These are phyloP conservation scores for Thermophis baileyi DNA, from an alignment of 2,113 vertebrate species.

Conservation along the genomic window DNA sequence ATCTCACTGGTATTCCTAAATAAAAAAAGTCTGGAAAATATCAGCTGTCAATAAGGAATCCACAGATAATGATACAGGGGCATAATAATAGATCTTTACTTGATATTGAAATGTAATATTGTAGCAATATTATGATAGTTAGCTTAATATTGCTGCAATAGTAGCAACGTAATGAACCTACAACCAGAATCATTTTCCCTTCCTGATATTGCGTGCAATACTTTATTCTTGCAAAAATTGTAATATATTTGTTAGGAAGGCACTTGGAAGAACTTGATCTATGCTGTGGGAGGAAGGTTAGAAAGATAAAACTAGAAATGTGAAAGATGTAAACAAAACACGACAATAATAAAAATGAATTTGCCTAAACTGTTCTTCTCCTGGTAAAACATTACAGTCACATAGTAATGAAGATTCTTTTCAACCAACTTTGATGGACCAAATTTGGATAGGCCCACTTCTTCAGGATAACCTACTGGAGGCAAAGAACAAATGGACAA, in stretches of 20 bases:
- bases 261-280: not conserved
- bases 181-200: not conserved
- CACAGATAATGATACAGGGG: not conserved
- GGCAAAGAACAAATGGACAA: not conserved
- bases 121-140: not conserved
- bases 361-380: not conserved
- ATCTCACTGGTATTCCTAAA: not conserved
- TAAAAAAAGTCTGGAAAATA: not conserved
- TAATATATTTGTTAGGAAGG: not conserved
- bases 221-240: not conserved
- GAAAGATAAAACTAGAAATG: not conserved
- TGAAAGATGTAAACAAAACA: not conserved
- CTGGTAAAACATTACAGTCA: not conserved
- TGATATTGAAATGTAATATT: not conserved
- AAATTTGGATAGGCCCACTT: not conserved
- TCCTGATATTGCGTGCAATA: not conserved
- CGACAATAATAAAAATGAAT: not conserved
- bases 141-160: not conserved
- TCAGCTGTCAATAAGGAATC: not conserved
- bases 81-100: not conserved
- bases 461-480: not conserved
- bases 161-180: not conserved
- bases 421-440: not conserved
- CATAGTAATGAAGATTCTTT: not conserved
- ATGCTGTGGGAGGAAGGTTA: not conserved